Evolutionary conservation across 2,888 invertebrate genomes (phyloP), one percentile per base, ranked within the genome.

Genomic region (Ophioninae sp.): DNA sequence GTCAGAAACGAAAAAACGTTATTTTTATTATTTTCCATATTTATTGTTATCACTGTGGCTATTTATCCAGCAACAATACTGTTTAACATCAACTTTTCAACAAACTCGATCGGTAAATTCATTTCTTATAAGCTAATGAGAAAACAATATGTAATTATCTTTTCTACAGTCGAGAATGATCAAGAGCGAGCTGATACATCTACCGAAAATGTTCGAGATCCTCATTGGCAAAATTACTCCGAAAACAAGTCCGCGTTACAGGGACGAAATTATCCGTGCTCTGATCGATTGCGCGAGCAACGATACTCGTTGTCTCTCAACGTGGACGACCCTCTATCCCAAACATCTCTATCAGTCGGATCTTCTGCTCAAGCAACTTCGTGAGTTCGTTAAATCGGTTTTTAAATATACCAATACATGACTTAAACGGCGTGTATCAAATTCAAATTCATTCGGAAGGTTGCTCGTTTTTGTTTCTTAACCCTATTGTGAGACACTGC

Each of bases 291-390:
- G 96, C 89, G 93, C 97, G 61, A 91, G 91, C 37, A 93, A 93
- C 73, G 96, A 97, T 86, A 94, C 94, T 84, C 94, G 95, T 0
- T 95, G 95, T 88, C 95, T 95, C 87, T 94, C 94, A 68, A 94
- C 94, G 0, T 97, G 96, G 97, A 94, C 94, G 88, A 95, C 95
- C 87, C 91, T 95, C 72, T 96, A 96, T 92, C 93, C 94, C 44
- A 96, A 95, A 89, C 94, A 96, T 89, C 93, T 95, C 30, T 94
- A 94, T 81, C 95, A 95, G 88, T 96, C 96, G 23, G 95, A 95
- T 59, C 93, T 95, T 30, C 92, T 97, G 69, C 93, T 97, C 56
- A 94, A 92, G 73, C 91, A 94, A 85, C 90, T 94, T 57, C 89
- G 93, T 93, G 81, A 88, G 89, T 88, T 41, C 30, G 30, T 30